Evolutionary conservation across 2,113 vertebrate species (phyloP), one percentile per base, ranked within the genome.

Genomic region (Oreochromis spilurus): DNA sequence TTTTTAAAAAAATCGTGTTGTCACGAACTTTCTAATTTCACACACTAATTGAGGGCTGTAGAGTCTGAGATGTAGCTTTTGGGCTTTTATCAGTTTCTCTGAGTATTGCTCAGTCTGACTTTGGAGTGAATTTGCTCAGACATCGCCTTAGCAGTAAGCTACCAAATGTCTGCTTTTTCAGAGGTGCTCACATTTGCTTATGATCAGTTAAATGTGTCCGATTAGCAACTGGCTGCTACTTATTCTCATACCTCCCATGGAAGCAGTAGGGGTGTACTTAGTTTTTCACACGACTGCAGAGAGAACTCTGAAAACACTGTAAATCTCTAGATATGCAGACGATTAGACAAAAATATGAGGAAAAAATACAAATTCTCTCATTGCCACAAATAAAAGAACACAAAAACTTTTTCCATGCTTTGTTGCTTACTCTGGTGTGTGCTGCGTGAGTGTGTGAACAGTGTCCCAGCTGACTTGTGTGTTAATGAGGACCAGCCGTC

Each of bases 401-500:
- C 13, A 67, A 21, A 40, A 24, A 7, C n/a, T 24, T 84, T 26
- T 29, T 0, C 1, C 10, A 10, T 4, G 8, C 5, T 52, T 40
- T 9, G 12, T 36, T 7, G 82, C 98, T 98, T 96, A 99, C 99
- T 98, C 97, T 45, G 98, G 97, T 36, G 97, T 96, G 8, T 99
- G 97, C 92, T 95, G 95, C 6, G 98, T 97, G 89, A 99, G 96
- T 1, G 95, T 98, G 95, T 99, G 97, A 90, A 99, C 97, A 2
- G 97, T 98, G 91, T 98, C 97, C 99, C 99, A 99, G 89, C 97
- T 98, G 89, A 98, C 94, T 91, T 97, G 97, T 79, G 98, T 99
- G 96, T 98, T 99, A 95, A 98, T 99, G 89, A 99, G 98, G 82
- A 99, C 98, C 5, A 99, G 98, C 38, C 97, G 97, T 19, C 97